A percentile compares a stretch with the other conserved stretches of the same genome.
Conservation (phyloP, 1,140 invertebrate genomes). For the Marisa cornuarietis region DNA sequence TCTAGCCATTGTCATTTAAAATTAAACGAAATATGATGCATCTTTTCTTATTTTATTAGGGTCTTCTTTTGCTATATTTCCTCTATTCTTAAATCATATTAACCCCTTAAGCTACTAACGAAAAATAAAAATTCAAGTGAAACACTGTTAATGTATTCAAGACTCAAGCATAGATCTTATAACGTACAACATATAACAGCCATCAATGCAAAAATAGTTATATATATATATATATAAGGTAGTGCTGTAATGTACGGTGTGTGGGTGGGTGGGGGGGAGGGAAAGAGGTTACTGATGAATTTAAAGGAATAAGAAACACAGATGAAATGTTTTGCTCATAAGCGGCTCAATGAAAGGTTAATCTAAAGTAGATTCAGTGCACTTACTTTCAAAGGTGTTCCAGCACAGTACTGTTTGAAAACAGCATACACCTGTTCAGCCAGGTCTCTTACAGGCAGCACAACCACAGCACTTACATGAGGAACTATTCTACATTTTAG, state of each 20-base stretch:
- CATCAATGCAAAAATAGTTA: no score
- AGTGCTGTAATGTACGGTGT: not conserved
- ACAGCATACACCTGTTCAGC: constrained; percentile 89
- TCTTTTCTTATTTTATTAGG: no score
- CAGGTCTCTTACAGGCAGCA: constrained; percentile 91
- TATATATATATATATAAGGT: no score
- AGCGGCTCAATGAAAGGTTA: no score
- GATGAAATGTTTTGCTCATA: no score
- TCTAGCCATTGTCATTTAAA: not conserved
- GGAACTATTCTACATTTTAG: constrained; percentile 66
- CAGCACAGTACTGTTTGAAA: constrained; percentile 78
- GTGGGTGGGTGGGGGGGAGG: not conserved
- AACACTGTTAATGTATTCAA: not conserved
- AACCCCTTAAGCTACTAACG: not conserved
- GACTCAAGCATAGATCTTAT: not conserved
- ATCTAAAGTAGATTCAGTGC: not conserved
- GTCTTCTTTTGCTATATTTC: not conserved
- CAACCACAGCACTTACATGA: constrained; percentile 83
- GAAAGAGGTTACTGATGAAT: not conserved
- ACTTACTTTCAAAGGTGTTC: constrained; percentile 77
- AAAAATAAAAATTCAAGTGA: not conserved
- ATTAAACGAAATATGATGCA: not conserved
- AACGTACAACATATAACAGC: no score
- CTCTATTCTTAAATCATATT: not conserved
- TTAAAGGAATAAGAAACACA: not conserved